Base-by-base conservation (phyloP, 2,113 vertebrate species). In the Lophotis ruficrista region DNA sequence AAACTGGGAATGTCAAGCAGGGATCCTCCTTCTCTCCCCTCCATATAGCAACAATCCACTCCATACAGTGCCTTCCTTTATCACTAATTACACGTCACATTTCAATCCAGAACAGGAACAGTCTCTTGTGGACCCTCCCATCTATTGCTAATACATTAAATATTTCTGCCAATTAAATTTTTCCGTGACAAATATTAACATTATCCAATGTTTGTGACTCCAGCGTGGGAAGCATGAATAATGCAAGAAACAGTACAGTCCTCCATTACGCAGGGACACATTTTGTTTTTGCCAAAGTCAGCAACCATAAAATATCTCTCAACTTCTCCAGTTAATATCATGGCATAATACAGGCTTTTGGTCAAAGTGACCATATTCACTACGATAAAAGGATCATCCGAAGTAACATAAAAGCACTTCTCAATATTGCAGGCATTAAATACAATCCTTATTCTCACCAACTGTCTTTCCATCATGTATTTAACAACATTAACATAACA, bases 211-310 rank as follows among this genome's bases (percentile, higher is more conserved):
- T 92, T 93, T 92, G 93, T 80, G 92, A 93, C 62, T 96, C 50
- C 95, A 78, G 92, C 27, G 89, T 95, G 92, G 94, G 94, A 92
- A 93, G 95, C 80, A 91, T 94, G 86, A 94, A 93, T 94, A 94
- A 96, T 62, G 80, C 77, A 92, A 91, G 83, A 76, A 92, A 76
- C 60, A 94, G 61, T n/a, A 92, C 92, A 94, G 79, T 79, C 87
- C 92, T 95, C 94, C 92, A 82, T 93, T 89, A 95, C 57, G 5
- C 77, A 96, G 80, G 61, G 70, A 91, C 28, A 85, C 31, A 69
- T 79, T 65, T 65, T 95, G 87, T 91, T 94, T 96, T 89, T 96
- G 96, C 96, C 96, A 96, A 96, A 97, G 92, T 94, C 95, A 96
- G 94, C 92, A 94, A 96, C 72, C 89, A 61, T 91, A 79, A 91